These are phyloP conservation scores for Agapetus fuscipes DNA, from an alignment of 2,888 invertebrate species.

Conservation along the genomic window DNA sequence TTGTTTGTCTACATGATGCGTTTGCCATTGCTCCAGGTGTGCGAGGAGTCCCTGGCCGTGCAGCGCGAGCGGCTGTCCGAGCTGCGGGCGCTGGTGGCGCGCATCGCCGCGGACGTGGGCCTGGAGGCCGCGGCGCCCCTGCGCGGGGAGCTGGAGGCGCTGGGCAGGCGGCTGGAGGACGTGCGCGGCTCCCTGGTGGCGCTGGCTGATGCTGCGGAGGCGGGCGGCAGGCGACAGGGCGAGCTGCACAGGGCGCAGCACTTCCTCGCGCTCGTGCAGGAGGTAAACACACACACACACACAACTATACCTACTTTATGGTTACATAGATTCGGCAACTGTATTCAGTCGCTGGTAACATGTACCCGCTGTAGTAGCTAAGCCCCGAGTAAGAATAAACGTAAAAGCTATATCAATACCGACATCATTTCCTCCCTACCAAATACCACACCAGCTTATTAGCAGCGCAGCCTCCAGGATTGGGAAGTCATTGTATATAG, in stretches of 20 bases:
- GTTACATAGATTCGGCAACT: too few species aligned
- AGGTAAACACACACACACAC: conserved; percentile 42
- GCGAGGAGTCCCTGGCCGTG: conserved; percentile 62
- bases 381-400: too few species aligned
- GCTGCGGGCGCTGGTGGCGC: conserved; percentile 63
- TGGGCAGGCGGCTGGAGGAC: conserved; percentile 64
- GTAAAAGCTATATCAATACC: too few species aligned
- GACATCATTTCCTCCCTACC: too few species aligned
- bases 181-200: conserved; percentile 65
- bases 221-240: conserved; percentile 50
- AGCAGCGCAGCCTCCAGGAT: too few species aligned
- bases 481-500: too few species aligned
- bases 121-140: conserved; percentile 59
- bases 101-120: conserved; percentile 71
- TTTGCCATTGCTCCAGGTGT: too few species aligned
- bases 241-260: conserved; percentile 54
- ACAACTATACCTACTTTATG: conserved; percentile 5
- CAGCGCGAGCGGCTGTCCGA: conserved; percentile 60
- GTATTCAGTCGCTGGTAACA: too few species aligned
- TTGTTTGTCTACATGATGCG: too few species aligned
- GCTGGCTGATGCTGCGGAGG: conserved; percentile 69
- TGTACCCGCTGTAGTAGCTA: too few species aligned
- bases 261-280: conserved; percentile 62
- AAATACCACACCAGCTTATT: too few species aligned
- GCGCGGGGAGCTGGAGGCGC: conserved; percentile 66